Evolutionary conservation across 2,888 invertebrate genomes (phyloP).

Genomic region (Callyntrura sp.): DNA sequence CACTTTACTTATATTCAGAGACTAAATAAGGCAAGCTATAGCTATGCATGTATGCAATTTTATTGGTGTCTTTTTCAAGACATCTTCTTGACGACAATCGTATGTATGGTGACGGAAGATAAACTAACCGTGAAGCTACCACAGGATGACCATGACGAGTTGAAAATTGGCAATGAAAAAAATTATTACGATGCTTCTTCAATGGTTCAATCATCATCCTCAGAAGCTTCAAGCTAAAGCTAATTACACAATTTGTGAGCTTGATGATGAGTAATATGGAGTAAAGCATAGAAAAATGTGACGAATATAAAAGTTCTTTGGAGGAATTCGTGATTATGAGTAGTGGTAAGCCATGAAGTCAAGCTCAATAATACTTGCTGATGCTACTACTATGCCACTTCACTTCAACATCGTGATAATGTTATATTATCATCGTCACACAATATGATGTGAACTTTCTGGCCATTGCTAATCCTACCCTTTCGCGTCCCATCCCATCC

Average conservation of each 20-base stretch:
- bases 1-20: no score
- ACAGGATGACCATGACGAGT: slow-evolving; percentile 68
- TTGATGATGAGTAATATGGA: slow-evolving; percentile 56
- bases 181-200: slow-evolving; percentile 65
- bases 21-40: no score
- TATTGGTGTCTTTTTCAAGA: background rate
- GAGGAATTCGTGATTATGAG: background rate
- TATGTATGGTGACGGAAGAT: background rate
- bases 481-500: slow-evolving; percentile 24
- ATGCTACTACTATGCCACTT: background rate
- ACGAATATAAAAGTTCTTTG: slow-evolving; percentile 11
- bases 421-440: background rate
- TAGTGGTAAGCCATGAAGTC: slow-evolving; percentile 19
- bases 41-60: background rate
- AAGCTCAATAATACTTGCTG: slow-evolving; percentile 4
- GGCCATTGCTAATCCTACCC: slow-evolving; percentile 35
- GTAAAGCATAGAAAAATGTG: slow-evolving; percentile 42
- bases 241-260: slow-evolving; percentile 75
- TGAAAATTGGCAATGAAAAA: slow-evolving; percentile 71
- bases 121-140: slow-evolving; percentile 43
- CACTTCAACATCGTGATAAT: slow-evolving; percentile 17
- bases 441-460: slow-evolving; percentile 33
- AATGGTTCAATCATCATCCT: slow-evolving; percentile 66
- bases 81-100: background rate
- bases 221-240: slow-evolving; percentile 61